These are phyloP conservation scores for Exocentrus adspersus DNA, from an alignment of 2,888 invertebrate species.

Conservation along the genomic window DNA sequence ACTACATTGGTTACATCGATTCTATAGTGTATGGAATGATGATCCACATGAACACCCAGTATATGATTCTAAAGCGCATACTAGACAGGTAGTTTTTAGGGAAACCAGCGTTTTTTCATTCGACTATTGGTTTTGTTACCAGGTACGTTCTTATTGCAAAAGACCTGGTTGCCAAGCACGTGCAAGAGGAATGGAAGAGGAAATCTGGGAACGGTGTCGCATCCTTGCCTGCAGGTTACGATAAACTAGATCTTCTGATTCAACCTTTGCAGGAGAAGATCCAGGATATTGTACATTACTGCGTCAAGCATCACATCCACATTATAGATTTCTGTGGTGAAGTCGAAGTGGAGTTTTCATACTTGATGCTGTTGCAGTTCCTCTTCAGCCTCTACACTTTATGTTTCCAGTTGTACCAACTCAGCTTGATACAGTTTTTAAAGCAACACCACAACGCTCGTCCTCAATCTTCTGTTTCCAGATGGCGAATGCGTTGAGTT, in stretches of 20 bases:
- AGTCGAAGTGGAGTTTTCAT: conserved; percentile 33
- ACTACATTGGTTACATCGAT: conserved; percentile 30
- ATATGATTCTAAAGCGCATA: conserved; percentile 21
- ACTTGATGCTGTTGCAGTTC: conserved; percentile 36
- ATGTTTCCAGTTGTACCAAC: conserved; percentile 38
- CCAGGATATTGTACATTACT: conserved; percentile 25
- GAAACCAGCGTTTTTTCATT: no score
- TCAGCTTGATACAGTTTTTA: conserved; percentile 36
- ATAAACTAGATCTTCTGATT: not conserved
- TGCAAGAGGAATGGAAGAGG: not conserved
- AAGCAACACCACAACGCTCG: no score
- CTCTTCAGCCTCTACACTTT: conserved; percentile 35
- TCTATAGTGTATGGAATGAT: conserved; percentile 32
- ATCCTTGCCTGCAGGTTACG: not conserved
- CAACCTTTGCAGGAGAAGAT: conserved; percentile 4
- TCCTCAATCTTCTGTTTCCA: no score
- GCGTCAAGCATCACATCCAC: conserved; percentile 32
- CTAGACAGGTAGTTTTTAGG: no score
- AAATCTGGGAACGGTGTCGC: not conserved
- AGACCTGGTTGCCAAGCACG: not conserved
- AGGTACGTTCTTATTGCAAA: not conserved
- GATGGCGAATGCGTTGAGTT: conserved; percentile 3
- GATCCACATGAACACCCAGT: conserved; percentile 33
- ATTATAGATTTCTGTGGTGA: conserved; percentile 34
- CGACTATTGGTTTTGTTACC: no score